Conservation (phyloP, 37 sponge, comb jelly and placozoan genomes). For the Haliclona indistincta region DNA sequence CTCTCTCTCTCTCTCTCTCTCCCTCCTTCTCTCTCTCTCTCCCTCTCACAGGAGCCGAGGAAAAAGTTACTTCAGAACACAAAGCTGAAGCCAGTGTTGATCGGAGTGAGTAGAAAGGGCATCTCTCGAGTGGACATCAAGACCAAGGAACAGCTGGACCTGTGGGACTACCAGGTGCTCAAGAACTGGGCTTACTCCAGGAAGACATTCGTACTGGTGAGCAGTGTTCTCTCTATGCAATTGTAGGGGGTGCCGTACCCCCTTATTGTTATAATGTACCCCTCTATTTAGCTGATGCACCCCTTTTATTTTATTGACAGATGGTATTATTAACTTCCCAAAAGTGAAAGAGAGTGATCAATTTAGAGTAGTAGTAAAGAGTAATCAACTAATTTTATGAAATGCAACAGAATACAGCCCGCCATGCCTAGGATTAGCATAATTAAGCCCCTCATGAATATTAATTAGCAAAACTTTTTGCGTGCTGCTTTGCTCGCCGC, state of each 20-base stretch:
- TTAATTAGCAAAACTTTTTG: no score
- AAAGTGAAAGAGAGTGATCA: no score
- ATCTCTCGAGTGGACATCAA: constrained; percentile 45
- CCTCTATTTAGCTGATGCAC: no score
- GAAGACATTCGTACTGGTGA: constrained; percentile 69
- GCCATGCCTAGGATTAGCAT: no score
- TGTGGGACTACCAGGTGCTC: constrained; percentile 71
- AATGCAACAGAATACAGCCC: no score
- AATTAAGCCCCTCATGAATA: no score
- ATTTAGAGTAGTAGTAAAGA: no score
- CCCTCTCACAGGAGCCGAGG: constrained; percentile 56
- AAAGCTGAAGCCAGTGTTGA: constrained; percentile 58
- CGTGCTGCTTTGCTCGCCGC: no score
- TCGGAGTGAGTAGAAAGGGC: constrained; percentile 40
- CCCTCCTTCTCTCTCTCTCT: neutral
- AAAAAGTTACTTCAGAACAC: constrained; percentile 67
- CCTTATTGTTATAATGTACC: no score
- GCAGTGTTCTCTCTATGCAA: neutral
- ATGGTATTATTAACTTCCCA: constrained; percentile 64
- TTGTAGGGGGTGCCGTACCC: constrained; percentile 65
- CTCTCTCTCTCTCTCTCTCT: constrained; percentile 13
- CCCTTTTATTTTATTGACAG: no score
- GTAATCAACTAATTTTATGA: no score
- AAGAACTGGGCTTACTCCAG: constrained; percentile 78
- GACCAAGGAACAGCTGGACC: constrained; percentile 68